Evolutionary conservation across 1,140 invertebrate species (phyloP), one percentile per base, ranked within the genome.

Genomic region (Neelides sp.): DNA sequence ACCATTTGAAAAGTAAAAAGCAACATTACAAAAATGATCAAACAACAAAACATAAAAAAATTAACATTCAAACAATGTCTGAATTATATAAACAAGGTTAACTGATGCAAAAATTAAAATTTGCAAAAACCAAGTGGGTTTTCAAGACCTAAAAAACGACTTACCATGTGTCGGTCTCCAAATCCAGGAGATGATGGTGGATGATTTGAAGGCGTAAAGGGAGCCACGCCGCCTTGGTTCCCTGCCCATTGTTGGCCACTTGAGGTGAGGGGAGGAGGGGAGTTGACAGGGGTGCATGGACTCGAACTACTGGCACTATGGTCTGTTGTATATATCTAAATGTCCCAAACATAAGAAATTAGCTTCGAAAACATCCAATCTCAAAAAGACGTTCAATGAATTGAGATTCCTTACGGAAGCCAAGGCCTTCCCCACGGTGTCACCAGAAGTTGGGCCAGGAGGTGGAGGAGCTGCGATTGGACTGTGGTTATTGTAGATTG

Each of bases 231-330:
- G 17, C 59, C 42, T 37, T 49, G 28, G 34, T 45, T 46, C 34
- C 47, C 28, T 52, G 56, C 60, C 58, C 62, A 63, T 26, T 52
- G 50, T 34, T 37, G 45, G 26, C 49, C 50, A 47, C 48, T 52
- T 39, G 55, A 57, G 63, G 81, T 82, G 62, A 81, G 74, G 46
- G 82, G 86, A 19, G 55, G 85, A 37, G 87, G 84, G 51, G 85
- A 85, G 71, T 84, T 87, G 53, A 85, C 80, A 19, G 85, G 85
- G 28, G 85, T 87, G 59, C 82, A 80, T 58, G 88, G 87, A 65
- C 90, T 91, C 32, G 58, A 93, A 74, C 86, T 92, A 68, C 83
- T 87, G 66, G 82, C 79, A 73, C 85, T 85, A 70, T 90, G 86
- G 68, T 90, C 85, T 59, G 81, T 76, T 45, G 83, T 79, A 71